Conservation (phyloP, 2,113 vertebrate species). For the Gasterosteus nipponicus region DNA sequence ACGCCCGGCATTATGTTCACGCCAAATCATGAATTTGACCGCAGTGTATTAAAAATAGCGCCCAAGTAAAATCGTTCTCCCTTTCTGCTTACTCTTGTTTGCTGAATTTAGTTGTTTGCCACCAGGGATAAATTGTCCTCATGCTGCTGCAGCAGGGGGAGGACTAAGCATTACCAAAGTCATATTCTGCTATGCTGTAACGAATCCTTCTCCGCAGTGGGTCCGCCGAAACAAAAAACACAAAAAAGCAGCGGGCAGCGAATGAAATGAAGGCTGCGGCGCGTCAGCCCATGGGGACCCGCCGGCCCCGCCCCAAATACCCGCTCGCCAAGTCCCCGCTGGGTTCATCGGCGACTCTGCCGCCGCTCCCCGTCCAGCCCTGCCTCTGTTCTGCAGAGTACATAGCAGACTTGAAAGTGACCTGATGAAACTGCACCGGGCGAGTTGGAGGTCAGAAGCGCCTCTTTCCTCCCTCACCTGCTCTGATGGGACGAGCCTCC, state of each 20-base stretch:
- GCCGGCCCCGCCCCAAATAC: not conserved
- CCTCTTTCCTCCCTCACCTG: conserved; percentile 41
- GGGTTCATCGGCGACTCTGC: not conserved
- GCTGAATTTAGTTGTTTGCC: not conserved
- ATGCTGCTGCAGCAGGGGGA: not conserved
- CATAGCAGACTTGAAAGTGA: not conserved
- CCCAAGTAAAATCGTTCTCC: no score
- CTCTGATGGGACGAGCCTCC: conserved; percentile 42
- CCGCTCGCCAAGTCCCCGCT: not conserved
- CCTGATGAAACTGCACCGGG: conserved; percentile 35
- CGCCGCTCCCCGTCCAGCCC: not conserved
- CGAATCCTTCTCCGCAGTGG: not conserved
- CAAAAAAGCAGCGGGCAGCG: not conserved
- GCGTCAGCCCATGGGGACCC: not conserved
- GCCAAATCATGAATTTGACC: not conserved
- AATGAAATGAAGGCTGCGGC: not conserved
- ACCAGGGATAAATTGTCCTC: not conserved
- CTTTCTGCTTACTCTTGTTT: not conserved
- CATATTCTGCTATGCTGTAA: not conserved
- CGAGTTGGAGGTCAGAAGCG: conserved; percentile 41
- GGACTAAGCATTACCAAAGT: not conserved
- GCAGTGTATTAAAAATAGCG: not conserved
- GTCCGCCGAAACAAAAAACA: not conserved
- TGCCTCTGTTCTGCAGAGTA: not conserved
- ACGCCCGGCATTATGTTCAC: no score